Evolutionary conservation across 2,113 vertebrate genomes (phyloP), one percentile per base, ranked within the genome.

Genomic region (Tenrec ecaudatus): DNA sequence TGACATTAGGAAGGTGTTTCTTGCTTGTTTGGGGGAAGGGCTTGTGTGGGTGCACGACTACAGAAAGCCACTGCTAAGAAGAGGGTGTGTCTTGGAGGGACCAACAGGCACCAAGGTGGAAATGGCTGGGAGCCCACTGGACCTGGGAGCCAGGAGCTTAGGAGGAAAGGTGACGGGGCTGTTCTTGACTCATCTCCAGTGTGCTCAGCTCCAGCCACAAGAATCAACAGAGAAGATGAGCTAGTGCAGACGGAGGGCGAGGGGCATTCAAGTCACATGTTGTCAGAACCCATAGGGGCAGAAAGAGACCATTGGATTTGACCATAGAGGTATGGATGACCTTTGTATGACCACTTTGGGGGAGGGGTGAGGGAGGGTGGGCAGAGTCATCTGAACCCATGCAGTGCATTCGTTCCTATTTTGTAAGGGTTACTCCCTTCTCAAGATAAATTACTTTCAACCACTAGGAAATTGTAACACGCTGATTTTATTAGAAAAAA

Each of bases 401-500:
- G 3, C 19, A 60, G 22, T 12, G 11, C 69, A 73, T 92, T 89
- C 91, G 38, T 79, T 36, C 43, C 23, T 77, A 76, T 62, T 33
- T 57, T 53, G 29, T 16, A 43, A 75, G 80, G 20, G 47, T 81
- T 62, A 85, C 64, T 81, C 86, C 86, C 94, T 90, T 92, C 40
- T 89, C 8, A 25, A 94, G 60, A 94, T 80, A 73, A 68, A 93
- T 77, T 82, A 83, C 80, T 95, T 90, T 76, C 71, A 79, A 71
- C 77, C 82, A 95, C 81, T 68, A 90, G 75, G 75, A 95, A 89
- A 58, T 33, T 91, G 78, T 23, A 33, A 91, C 68, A 89, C 95
- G 77, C 19, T 23, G 69, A 82, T 86, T 94, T 95, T 94, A 95
- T 94, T 93, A 90, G 86, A 92, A 96, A 95, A 47, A 91, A 93